These are phyloP conservation scores for Chironomus tepperi DNA, from an alignment of 1,140 invertebrate genomes.

Conservation along the genomic window DNA sequence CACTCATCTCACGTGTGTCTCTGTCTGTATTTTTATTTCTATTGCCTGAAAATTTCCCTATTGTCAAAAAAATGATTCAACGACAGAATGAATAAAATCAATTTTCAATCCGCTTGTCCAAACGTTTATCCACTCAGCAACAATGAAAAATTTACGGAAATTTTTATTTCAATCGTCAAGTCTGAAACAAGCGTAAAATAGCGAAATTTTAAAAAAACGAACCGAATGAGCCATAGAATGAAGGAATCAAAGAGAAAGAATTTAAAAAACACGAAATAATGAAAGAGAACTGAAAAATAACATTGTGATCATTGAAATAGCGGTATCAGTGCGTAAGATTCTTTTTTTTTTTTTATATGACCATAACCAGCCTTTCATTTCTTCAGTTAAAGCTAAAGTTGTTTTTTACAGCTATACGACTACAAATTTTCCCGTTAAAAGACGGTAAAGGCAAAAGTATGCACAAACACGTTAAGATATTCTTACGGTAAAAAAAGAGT, in stretches of 20 bases:
- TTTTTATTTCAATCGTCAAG: no score
- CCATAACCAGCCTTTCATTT: conserved; percentile 22
- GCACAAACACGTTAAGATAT: not conserved
- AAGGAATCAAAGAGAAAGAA: not conserved
- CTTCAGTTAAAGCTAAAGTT: not conserved
- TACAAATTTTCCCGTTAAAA: conserved; percentile 21
- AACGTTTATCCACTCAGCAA: no score
- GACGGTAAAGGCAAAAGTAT: not conserved
- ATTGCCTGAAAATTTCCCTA: no score
- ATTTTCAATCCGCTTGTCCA: no score
- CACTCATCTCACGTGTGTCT: no score
- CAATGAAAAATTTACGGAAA: no score
- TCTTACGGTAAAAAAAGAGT: not conserved
- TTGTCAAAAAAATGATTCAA: no score
- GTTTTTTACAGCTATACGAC: conserved; percentile 20
- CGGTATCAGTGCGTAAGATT: conserved; percentile 15
- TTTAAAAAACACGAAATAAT: not conserved
- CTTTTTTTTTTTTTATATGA: conserved; percentile 13
- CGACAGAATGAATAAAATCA: no score
- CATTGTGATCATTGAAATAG: not conserved
- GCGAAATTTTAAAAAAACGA: no score
- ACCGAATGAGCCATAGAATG: no score
- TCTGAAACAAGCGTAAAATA: no score
- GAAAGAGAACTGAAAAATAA: not conserved
- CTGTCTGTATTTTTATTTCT: no score